phyloP scores from a whole-genome alignment of 2,888 invertebrate species.

The Cordilura impudica region DNA sequence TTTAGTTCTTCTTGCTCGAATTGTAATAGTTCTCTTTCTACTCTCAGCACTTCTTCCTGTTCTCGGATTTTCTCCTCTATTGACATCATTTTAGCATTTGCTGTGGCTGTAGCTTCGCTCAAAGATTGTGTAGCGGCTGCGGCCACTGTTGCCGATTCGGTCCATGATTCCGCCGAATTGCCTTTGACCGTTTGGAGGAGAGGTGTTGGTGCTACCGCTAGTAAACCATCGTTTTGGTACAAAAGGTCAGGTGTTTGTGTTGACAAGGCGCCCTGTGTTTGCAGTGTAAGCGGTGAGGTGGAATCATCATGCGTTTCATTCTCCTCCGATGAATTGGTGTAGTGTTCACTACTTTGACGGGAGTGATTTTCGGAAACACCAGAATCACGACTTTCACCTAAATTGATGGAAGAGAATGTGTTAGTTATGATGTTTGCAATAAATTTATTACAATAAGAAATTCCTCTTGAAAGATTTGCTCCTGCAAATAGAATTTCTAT shows the following conservation, averaged over 20 bases:
- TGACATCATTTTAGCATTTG: slow-evolving; percentile 80
- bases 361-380: slow-evolving; percentile 88
- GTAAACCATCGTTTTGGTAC: slow-evolving; percentile 70
- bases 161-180: slow-evolving; percentile 74
- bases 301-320: slow-evolving; percentile 80
- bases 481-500: too few species aligned
- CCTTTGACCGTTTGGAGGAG: slow-evolving; percentile 73
- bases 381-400: slow-evolving; percentile 86
- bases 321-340: slow-evolving; percentile 88
- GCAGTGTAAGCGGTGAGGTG: slow-evolving; percentile 68
- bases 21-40: slow-evolving; percentile 87
- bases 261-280: slow-evolving; percentile 48
- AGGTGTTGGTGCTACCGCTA: slow-evolving; percentile 70
- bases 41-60: slow-evolving; percentile 86
- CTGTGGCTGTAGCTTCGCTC: slow-evolving; percentile 75
- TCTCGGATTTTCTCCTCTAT: slow-evolving; percentile 83
- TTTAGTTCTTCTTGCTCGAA: slow-evolving; percentile 88
- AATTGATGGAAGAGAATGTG: too few species aligned
- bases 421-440: too few species aligned
- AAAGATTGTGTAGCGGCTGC: slow-evolving; percentile 77
- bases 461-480: too few species aligned
- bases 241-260: slow-evolving; percentile 65
- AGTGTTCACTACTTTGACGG: slow-evolving; percentile 89
- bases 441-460: too few species aligned
- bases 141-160: slow-evolving; percentile 73